Evolutionary conservation across 2,797 vertebrate genomes (phyloP).

Genomic region (Acropternis orthonyx): DNA sequence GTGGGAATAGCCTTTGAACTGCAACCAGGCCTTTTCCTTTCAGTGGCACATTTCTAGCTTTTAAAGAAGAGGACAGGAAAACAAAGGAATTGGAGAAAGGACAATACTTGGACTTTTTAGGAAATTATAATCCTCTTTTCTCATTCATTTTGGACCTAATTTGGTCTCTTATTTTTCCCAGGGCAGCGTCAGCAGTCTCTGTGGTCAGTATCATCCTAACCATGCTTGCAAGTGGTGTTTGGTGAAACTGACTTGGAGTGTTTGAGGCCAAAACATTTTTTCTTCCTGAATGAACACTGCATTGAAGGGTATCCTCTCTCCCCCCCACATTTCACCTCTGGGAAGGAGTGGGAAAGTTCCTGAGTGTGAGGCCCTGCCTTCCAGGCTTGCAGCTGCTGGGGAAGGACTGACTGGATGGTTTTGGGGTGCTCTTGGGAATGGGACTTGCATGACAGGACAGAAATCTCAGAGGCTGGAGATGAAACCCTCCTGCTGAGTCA

Average conservation of each 20-base stretch:
- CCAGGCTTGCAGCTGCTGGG: background rate
- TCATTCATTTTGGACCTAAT: background rate
- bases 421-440: background rate
- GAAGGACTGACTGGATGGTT: background rate
- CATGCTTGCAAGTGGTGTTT: rapidly evolving
- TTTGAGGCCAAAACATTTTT: background rate
- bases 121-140: background rate
- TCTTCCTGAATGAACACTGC: background rate
- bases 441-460: background rate
- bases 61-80: background rate
- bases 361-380: background rate
- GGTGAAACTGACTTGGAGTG: background rate
- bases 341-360: background rate
- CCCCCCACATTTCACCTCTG: background rate
- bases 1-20: background rate
- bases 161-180: background rate
- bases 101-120: background rate
- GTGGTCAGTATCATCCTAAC: background rate
- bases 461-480: background rate
- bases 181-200: background rate
- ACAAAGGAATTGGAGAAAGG: background rate
- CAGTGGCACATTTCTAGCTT: background rate
- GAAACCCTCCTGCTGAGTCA: background rate
- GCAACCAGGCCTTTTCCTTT: background rate
- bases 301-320: background rate